phyloP scores from a whole-genome alignment of 2,113 vertebrate species.

The Fregata magnificens region DNA sequence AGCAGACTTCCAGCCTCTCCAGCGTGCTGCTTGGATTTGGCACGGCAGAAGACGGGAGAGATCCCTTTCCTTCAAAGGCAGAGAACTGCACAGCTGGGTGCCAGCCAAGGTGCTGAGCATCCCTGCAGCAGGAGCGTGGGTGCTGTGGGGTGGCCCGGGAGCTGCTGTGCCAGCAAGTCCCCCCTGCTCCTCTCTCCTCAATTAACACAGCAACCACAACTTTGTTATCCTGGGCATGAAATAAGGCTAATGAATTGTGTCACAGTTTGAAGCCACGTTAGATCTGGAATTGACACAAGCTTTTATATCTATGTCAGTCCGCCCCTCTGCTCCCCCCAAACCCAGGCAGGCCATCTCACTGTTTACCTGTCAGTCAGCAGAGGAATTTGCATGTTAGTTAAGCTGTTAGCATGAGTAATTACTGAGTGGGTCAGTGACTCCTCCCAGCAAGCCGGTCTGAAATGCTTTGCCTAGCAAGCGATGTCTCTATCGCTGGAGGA shows the following conservation, averaged over 20 bases:
- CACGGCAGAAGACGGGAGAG: not conserved
- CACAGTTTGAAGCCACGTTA: slow-evolving; percentile 16
- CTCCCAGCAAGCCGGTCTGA: slow-evolving; percentile 35
- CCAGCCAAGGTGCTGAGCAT: not conserved
- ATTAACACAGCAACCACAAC: slow-evolving; percentile 47
- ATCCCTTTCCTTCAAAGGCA: not conserved
- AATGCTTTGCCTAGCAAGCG: not conserved
- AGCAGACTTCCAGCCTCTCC: not conserved
- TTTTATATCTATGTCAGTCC: slow-evolving; percentile 51
- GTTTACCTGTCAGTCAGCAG: slow-evolving; percentile 52
- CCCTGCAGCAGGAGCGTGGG: not conserved
- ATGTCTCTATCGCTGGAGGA: slow-evolving; percentile 32
- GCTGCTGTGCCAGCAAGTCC: not conserved
- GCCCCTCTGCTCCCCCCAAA: not conserved
- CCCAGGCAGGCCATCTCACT: not conserved
- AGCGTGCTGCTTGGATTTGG: rapidly evolving
- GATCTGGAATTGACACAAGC: not conserved
- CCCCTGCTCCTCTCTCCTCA: slow-evolving; percentile 35
- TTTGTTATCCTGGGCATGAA: slow-evolving; percentile 56
- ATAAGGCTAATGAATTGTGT: slow-evolving; percentile 53
- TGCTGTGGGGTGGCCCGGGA: not conserved
- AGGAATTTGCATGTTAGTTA: slow-evolving; percentile 64
- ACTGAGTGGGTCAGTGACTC: slow-evolving; percentile 48
- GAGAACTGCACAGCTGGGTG: not conserved
- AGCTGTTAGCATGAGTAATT: slow-evolving; percentile 65